A percentile compares a stretch with the other conserved stretches of the same genome.
Evolutionary conservation across 2,888 invertebrate species (phyloP).

Genomic region (Apodemia duryi): DNA sequence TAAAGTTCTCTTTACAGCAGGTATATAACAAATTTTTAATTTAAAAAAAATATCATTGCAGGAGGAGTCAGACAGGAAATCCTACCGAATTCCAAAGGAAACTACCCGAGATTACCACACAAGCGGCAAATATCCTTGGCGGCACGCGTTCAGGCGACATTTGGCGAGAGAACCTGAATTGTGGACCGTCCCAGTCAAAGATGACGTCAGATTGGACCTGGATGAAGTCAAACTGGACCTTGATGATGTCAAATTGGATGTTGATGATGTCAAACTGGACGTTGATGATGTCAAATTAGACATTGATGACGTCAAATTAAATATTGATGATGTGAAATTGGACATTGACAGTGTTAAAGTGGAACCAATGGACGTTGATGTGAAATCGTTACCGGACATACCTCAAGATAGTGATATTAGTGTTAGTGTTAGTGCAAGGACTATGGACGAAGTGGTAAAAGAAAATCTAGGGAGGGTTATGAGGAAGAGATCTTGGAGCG

Average conservation of each 20-base stretch:
- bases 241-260: constrained; percentile 28
- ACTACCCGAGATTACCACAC: constrained; percentile 63
- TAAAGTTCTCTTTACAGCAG: too few relatives aligned
- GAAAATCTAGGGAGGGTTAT: constrained; percentile 35
- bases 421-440: constrained; percentile 51
- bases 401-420: constrained; percentile 25
- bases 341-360: constrained; percentile 29
- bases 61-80: constrained; percentile 33
- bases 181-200: constrained; percentile 42
- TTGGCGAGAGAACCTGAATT: constrained; percentile 51
- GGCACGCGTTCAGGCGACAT: constrained; percentile 62
- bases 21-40: too few relatives aligned
- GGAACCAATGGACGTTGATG: constrained; percentile 34
- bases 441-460: constrained; percentile 51
- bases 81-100: constrained; percentile 60
- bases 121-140: constrained; percentile 63
- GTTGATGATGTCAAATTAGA: constrained; percentile 25
- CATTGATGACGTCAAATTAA: constrained; percentile 25
- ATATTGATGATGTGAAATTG: constrained; percentile 28
- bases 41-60: too few relatives aligned
- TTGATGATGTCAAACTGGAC: constrained; percentile 30
- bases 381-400: constrained; percentile 34
- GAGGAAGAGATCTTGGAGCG: constrained; percentile 57
- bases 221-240: constrained; percentile 29
- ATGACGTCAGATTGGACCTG: constrained; percentile 25